Evolutionary conservation across 1,140 invertebrate genomes (phyloP), one percentile per base, ranked within the genome.

Genomic region (Penaeus chinensis): DNA sequence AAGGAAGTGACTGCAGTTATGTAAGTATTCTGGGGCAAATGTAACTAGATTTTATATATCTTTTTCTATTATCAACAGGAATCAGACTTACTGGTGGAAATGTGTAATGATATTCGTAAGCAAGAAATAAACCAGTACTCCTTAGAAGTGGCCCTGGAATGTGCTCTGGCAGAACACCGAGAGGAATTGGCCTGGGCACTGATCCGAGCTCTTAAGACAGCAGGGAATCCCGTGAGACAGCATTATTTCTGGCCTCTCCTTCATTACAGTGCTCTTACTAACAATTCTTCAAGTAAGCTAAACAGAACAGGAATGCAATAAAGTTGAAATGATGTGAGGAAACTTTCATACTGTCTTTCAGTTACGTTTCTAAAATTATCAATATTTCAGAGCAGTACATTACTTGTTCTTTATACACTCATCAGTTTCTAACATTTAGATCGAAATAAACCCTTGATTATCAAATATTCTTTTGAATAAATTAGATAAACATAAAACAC

Each of bases 201-300:
- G 13, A 32, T 85, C 13, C n/a, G 24, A 24, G 76, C 63, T 20
- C 32, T 85, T 8, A 85, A 85, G 19, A 47, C 66, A 2, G 61
- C 13, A 11, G 84, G 77, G 10, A 27, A 32, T 24, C 84, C 76
- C 7, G n/a, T 85, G 11, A 22, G 84, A 32, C 60, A 85, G 69
- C 84, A 85, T 63, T 85, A 85, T 16, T 85, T 85, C 32, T 85
- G 84, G 84, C 84, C 84, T 11, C 37, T 85, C 5, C 42, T 85
- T 19, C 62, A 76, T n/a, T 61, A 78, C n/a, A 79, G 47, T 65
- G 62, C 84, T 60, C 37, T 79, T 13, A 47, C 37, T 3, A 62
- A 19, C 37, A 42, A 79, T 18, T 63, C 84, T 8, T 47, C 77
- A 16, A 66, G 84, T 85, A 80, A 66, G 84, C 69, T 74, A 5